phyloP scores from a whole-genome alignment of 1,140 invertebrate species.

The Drosophila littoralis region DNA sequence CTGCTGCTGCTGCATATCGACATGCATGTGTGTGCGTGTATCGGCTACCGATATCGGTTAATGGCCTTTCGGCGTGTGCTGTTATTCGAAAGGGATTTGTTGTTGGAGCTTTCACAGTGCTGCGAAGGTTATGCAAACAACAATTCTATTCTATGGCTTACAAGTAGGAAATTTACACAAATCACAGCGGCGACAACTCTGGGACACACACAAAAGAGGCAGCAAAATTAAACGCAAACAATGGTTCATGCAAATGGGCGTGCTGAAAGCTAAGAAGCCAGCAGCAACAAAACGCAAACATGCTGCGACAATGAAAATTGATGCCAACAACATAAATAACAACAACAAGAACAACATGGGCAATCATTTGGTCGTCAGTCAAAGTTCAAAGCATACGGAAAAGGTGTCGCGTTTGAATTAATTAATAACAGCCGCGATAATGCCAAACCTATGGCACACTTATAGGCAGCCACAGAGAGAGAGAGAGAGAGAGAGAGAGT shows the following conservation, averaged over 20 bases:
- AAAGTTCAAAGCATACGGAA: slow-evolving; percentile 65
- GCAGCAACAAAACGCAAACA: slow-evolving; percentile 43
- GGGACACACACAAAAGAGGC: slow-evolving; percentile 15
- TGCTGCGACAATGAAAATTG: slow-evolving; percentile 38
- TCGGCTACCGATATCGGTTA: slow-evolving; percentile 22
- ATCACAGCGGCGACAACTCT: slow-evolving; percentile 35
- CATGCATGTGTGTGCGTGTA: neutral
- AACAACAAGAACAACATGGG: slow-evolving; percentile 36
- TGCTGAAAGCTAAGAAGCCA: slow-evolving; percentile 34
- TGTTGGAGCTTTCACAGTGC: slow-evolving; percentile 50
- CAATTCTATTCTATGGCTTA: slow-evolving; percentile 51
- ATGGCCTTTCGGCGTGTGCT: slow-evolving; percentile 18
- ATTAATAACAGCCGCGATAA: slow-evolving; percentile 66
- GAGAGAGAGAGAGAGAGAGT: slow-evolving; percentile 26
- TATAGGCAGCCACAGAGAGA: slow-evolving; percentile 16
- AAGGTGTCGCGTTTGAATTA: slow-evolving; percentile 78
- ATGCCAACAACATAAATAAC: slow-evolving; percentile 12
- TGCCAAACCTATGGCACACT: slow-evolving; percentile 47
- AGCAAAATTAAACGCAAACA: slow-evolving; percentile 43
- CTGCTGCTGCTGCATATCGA: slow-evolving; percentile 20
- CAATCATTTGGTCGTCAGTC: slow-evolving; percentile 52
- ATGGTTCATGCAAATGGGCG: slow-evolving; percentile 44
- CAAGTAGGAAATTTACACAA: slow-evolving; percentile 76
- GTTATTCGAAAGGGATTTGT: slow-evolving; percentile 43
- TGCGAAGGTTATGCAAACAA: slow-evolving; percentile 67